Percentiles rank a stretch among this genome's conserved stretches.
phyloP scores from a whole-genome alignment of 2,113 vertebrate genomes.

The Serinus canaria region DNA sequence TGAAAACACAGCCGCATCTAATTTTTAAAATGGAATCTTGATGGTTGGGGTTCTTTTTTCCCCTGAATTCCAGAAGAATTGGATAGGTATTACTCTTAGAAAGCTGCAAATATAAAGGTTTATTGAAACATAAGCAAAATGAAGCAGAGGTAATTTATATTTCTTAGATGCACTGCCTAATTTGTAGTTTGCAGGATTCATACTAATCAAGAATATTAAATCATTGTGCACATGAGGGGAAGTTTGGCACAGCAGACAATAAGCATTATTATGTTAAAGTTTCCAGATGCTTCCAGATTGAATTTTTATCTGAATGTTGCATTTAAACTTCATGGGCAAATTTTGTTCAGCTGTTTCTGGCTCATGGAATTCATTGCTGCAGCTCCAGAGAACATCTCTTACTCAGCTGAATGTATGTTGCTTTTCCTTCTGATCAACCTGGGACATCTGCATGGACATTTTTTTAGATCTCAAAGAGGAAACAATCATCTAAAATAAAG shows the following conservation, averaged over 20 bases:
- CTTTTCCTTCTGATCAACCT: background rate
- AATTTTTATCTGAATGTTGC: background rate
- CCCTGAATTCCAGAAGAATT: background rate
- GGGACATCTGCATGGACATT: background rate
- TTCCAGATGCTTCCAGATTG: background rate
- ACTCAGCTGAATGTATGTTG: background rate
- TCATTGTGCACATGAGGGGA: background rate
- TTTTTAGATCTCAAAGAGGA: background rate
- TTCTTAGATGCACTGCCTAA: background rate
- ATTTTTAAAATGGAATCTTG: background rate
- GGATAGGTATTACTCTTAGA: background rate
- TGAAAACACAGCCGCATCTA: background rate
- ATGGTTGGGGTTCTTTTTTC: accelerated
- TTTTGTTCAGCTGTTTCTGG: background rate
- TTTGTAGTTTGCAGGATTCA: background rate
- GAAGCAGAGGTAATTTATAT: background rate
- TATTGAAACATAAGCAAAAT: background rate
- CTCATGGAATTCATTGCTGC: background rate
- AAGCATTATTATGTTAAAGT: background rate
- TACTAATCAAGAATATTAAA: background rate
- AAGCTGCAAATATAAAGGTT: background rate
- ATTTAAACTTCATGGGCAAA: background rate
- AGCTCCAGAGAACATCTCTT: background rate
- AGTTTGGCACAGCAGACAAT: background rate
- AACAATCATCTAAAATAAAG: background rate